Conservation (phyloP, 2,797 vertebrate species). For the Podargus strigoides region DNA sequence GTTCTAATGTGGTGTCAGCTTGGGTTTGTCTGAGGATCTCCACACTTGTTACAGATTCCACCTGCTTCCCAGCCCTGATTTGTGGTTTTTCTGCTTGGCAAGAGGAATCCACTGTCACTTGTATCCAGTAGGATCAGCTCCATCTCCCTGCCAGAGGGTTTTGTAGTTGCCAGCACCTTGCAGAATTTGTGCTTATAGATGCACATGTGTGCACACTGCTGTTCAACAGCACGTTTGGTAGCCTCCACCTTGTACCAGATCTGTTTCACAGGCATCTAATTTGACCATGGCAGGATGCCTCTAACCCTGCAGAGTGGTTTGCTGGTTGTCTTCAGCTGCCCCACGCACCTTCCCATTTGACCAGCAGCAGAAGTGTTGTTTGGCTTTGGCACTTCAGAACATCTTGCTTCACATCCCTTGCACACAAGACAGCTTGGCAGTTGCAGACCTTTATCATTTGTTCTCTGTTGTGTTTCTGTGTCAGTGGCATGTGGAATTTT, state of each 20-base stretch:
- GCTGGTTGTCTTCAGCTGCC: not conserved
- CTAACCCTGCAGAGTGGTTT: not conserved
- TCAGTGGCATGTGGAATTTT: not conserved
- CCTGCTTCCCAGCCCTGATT: not conserved
- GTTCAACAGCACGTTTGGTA: not conserved
- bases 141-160: not conserved
- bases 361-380: not conserved
- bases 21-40: not conserved
- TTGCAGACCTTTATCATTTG: not conserved
- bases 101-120: not conserved
- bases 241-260: not conserved
- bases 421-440: not conserved
- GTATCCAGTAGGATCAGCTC: not conserved
- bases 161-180: not conserved
- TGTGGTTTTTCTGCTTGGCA: not conserved
- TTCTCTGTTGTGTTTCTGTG: not conserved
- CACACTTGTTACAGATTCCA: accelerated
- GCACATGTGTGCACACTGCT: accelerated
- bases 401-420: not conserved
- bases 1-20: not conserved
- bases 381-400: not conserved
- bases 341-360: not conserved
- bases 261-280: too few relatives aligned
- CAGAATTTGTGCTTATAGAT: not conserved
- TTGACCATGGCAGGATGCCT: not conserved